These are phyloP conservation scores for Heliconius cydno DNA, from an alignment of 2,888 invertebrate genomes.

Conservation along the genomic window DNA sequence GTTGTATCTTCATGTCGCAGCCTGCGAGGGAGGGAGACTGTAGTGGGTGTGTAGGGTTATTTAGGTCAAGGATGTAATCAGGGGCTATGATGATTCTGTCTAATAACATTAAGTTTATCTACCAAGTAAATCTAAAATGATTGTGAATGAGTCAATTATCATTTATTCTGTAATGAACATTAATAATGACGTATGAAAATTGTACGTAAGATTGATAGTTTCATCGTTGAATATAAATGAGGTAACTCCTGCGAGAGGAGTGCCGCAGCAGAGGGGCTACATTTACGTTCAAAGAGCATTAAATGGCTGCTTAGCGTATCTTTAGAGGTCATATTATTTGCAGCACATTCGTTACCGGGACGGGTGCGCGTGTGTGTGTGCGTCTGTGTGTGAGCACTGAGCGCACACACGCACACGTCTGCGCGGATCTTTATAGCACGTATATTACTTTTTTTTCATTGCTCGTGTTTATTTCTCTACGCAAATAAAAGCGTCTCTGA, in stretches of 20 bases:
- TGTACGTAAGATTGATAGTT: constrained; percentile 10
- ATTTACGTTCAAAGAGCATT: constrained; percentile 16
- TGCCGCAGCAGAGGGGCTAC: not conserved
- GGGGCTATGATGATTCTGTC: not conserved
- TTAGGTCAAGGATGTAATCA: not conserved
- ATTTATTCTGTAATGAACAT: not conserved
- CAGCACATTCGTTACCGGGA: not conserved
- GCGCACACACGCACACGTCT: no score
- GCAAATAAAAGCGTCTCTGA: not conserved
- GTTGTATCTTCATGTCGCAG: not conserved
- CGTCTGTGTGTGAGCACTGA: no score
- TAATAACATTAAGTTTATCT: no score
- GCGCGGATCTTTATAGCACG: not conserved
- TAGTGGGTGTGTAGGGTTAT: no score
- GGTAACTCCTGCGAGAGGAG: constrained; percentile 4
- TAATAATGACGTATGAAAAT: not conserved
- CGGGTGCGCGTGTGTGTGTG: not conserved
- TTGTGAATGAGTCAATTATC: not conserved
- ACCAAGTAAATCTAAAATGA: no score
- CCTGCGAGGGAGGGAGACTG: not conserved
- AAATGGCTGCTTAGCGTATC: constrained; percentile 18
- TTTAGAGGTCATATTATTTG: constrained; percentile 15
- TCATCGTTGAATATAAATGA: constrained; percentile 18
- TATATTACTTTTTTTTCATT: not conserved
- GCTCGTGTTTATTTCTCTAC: not conserved